These are phyloP conservation scores for Amblyopsis hoosieri DNA, from an alignment of 2,797 vertebrate species.

Conservation along the genomic window DNA sequence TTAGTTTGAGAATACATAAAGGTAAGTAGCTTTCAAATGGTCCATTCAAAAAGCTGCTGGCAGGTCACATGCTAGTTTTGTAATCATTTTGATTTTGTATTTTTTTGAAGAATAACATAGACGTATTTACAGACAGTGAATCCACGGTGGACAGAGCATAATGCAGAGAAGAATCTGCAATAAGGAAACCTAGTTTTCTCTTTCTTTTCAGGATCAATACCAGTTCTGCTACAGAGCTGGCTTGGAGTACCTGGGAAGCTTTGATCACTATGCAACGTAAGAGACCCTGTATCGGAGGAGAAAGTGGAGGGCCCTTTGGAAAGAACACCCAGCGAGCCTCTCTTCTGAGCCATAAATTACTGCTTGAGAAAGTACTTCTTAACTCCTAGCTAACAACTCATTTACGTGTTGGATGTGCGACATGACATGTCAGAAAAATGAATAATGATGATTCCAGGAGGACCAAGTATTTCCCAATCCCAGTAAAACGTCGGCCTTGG, in stretches of 20 bases:
- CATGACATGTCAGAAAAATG: slow-evolving; percentile 72
- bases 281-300: slow-evolving; percentile 83
- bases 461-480: slow-evolving; percentile 93
- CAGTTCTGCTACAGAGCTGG: slow-evolving; percentile 99
- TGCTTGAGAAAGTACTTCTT: slow-evolving; percentile 98
- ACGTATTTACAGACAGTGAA: slow-evolving; percentile 1
- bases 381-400: slow-evolving; percentile 97
- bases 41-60: slow-evolving; percentile 4
- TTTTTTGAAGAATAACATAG: slow-evolving; percentile 10
- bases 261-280: slow-evolving; percentile 99
- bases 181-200: slow-evolving; percentile 20
- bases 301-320: slow-evolving; percentile 88
- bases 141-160: slow-evolving; percentile 1
- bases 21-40: not conserved
- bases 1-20: slow-evolving; percentile 18
- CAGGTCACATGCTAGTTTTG: not conserved
- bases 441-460: slow-evolving; percentile 85
- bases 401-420: slow-evolving; percentile 92
- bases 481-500: slow-evolving; percentile 68
- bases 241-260: slow-evolving; percentile 99
- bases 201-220: slow-evolving; percentile 91
- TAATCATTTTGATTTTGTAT: slow-evolving; percentile 4
- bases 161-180: not conserved
- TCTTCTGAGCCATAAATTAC: slow-evolving; percentile 99
- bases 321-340: slow-evolving; percentile 87